These are phyloP conservation scores for Sesia bembeciformis DNA, from an alignment of 2,888 invertebrate species.

Conservation along the genomic window DNA sequence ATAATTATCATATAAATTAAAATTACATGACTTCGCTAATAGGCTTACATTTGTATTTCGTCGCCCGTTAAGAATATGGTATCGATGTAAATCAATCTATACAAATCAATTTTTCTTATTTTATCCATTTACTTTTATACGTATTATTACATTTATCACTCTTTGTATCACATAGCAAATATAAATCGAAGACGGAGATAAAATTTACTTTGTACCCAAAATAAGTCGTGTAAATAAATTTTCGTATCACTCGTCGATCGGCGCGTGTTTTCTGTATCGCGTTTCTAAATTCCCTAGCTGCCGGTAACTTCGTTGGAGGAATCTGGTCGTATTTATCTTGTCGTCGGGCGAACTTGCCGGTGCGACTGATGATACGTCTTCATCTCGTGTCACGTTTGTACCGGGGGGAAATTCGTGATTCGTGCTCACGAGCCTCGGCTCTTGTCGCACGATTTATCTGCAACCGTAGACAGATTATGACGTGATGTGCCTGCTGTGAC, in stretches of 20 bases:
- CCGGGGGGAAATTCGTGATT: conserved; percentile 36
- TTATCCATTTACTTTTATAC: no score
- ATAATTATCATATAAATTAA: no score
- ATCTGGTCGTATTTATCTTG: conserved; percentile 20
- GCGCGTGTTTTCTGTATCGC: conserved; percentile 17
- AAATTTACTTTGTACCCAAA: not conserved
- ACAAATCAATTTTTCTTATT: no score
- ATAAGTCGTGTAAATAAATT: not conserved
- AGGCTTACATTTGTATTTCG: no score
- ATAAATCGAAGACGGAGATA: no score
- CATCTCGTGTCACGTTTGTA: conserved; percentile 23
- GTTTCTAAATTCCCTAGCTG: conserved; percentile 24
- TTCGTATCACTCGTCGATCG: conserved; percentile 9
- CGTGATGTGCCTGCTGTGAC: conserved; percentile 11
- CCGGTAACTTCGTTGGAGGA: conserved; percentile 18
- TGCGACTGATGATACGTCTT: conserved; percentile 26
- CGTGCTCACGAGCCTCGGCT: conserved; percentile 19
- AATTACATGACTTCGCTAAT: no score
- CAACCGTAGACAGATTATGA: conserved; percentile 16
- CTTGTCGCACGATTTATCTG: conserved; percentile 31
- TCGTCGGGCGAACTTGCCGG: conserved; percentile 17
- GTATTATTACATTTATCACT: no score
- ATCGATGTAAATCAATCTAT: no score
- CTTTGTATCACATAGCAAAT: no score
- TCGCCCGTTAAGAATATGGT: no score